Evolutionary conservation across 2,113 vertebrate genomes (phyloP).

Genomic region (Coreoperca whiteheadi): DNA sequence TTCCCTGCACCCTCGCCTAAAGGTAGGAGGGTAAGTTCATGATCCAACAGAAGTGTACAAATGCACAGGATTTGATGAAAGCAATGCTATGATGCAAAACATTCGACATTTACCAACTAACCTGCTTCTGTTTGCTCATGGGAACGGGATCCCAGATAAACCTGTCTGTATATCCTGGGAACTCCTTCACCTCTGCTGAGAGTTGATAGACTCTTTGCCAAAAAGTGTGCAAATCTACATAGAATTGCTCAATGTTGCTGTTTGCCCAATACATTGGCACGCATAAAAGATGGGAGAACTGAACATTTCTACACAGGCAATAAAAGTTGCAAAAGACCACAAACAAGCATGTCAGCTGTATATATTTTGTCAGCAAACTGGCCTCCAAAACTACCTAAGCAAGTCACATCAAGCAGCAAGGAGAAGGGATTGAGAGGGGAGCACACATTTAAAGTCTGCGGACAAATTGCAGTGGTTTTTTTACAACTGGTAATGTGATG

Average conservation of each 20-base stretch:
- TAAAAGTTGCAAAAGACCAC: conserved; percentile 34
- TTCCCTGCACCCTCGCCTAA: conserved; percentile 59
- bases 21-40: conserved; percentile 44
- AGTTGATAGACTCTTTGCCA: conserved; percentile 25
- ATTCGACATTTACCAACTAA: not conserved
- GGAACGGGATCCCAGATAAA: conserved; percentile 23
- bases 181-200: conserved; percentile 1
- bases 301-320: conserved; percentile 30
- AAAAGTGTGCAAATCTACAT: conserved; percentile 6
- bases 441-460: conserved; percentile 51
- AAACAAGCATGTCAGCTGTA: conserved; percentile 45
- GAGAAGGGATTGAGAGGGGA: conserved; percentile 21
- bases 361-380: conserved; percentile 48
- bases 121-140: conserved; percentile 1
- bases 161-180: conserved; percentile 15
- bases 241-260: conserved; percentile 20
- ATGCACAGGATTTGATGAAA: conserved; percentile 24
- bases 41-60: conserved; percentile 26
- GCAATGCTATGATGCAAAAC: conserved; percentile 46
- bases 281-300: conserved; percentile 23
- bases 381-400: conserved; percentile 26
- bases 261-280: conserved; percentile 50
- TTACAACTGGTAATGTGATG: conserved; percentile 60
- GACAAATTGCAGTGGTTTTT: conserved; percentile 71
- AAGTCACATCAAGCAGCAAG: conserved; percentile 43